Conservation (phyloP, 2,113 vertebrate genomes). For the Girardinichthys multiradiatus region DNA sequence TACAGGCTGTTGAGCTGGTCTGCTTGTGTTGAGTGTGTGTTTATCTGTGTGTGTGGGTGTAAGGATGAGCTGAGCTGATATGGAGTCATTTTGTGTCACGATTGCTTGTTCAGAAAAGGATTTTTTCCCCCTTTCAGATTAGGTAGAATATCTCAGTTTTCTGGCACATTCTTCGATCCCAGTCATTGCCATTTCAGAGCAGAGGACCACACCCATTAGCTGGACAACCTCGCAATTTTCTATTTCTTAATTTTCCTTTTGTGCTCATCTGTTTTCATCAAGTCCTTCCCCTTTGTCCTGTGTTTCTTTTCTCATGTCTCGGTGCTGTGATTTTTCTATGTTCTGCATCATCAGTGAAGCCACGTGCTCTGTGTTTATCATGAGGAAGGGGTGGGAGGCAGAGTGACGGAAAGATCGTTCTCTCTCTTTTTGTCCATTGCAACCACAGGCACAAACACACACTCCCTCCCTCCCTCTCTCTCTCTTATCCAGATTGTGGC, state of each 20-base stretch:
- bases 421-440: slow-evolving; percentile 39
- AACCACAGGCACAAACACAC: slow-evolving; percentile 38
- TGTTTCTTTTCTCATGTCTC: slow-evolving; percentile 6
- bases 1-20: slow-evolving; percentile 17
- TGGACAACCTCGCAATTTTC: neutral
- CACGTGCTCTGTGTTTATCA: slow-evolving; percentile 85
- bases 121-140: neutral
- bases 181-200: slow-evolving; percentile 14
- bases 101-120: slow-evolving; percentile 2
- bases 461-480: neutral
- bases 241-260: neutral
- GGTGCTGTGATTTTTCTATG: slow-evolving; percentile 25
- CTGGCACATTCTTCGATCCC: neutral
- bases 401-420: slow-evolving; percentile 14
- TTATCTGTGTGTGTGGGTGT: neutral
- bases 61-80: neutral
- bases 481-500: slow-evolving; percentile 36
- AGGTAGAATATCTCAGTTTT: neutral
- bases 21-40: neutral
- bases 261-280: neutral
- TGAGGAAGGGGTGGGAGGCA: slow-evolving; percentile 61
- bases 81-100: slow-evolving; percentile 5
- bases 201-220: slow-evolving; percentile 6
- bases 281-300: neutral
- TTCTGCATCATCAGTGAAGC: slow-evolving; percentile 76